A percentile compares a stretch with the other conserved stretches of the same genome.
Conservation (phyloP, 1,140 invertebrate species). For the Zaprionus ornatus region DNA sequence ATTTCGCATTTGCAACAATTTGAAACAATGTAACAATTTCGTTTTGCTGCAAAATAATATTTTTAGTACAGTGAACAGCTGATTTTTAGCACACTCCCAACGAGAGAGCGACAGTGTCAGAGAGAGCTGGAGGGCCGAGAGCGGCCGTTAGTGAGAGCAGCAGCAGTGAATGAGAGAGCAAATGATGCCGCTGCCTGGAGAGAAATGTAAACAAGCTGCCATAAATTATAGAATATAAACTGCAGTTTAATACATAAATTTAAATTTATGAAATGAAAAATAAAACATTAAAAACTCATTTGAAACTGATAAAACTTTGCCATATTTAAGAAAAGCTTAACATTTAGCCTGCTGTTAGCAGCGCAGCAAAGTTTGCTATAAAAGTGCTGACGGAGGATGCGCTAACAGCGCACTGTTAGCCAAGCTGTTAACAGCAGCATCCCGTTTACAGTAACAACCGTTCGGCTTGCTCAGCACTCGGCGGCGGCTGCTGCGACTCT, state of each 20-base stretch:
- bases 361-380: constrained; percentile 36
- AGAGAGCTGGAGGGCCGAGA: constrained; percentile 7
- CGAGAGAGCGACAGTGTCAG: constrained; percentile 9
- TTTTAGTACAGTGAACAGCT: constrained; percentile 62
- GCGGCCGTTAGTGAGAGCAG: neutral
- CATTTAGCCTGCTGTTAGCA: neutral
- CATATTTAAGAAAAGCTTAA: neutral
- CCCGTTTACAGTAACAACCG: neutral
- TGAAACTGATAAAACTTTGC: neutral
- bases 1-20: neutral
- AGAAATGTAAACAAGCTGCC: constrained; percentile 71
- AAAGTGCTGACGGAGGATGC: constrained; percentile 6
- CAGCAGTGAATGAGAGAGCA: neutral
- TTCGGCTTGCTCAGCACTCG: constrained; percentile 35
- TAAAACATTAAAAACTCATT: neutral
- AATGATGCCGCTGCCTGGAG: constrained; percentile 42
- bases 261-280: neutral
- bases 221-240: constrained; percentile 43
- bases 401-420: constrained; percentile 6
- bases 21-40: constrained; percentile 3
- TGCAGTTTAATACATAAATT: neutral
- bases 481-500: neutral
- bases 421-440: constrained; percentile 9
- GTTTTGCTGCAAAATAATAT: constrained; percentile 8
- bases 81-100: constrained; percentile 59